Evolutionary conservation across 2,113 vertebrate genomes (phyloP).

Genomic region (Herpailurus yagouaroundi): DNA sequence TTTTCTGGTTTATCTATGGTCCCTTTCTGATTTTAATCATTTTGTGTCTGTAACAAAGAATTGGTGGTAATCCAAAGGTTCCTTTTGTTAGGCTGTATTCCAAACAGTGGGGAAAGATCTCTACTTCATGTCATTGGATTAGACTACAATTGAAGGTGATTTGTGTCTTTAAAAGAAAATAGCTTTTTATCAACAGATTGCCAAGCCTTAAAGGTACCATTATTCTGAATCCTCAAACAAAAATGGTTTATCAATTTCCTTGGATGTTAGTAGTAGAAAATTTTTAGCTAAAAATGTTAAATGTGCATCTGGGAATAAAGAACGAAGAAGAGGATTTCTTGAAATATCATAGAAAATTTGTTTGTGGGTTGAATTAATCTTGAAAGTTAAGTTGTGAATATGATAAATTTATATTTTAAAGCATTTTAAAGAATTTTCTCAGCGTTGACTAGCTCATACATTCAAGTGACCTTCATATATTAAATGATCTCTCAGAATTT

Average conservation of each 20-base stretch:
- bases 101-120: conserved; percentile 35
- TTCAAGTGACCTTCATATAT: background rate
- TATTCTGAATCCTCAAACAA: background rate
- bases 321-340: background rate
- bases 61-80: conserved; percentile 9
- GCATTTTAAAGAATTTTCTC: background rate
- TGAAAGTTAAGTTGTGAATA: background rate
- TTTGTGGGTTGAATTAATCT: background rate
- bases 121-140: background rate
- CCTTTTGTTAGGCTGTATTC: conserved; percentile 25
- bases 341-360: background rate
- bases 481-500: conserved; percentile 1
- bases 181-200: background rate
- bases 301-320: background rate
- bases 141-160: conserved; percentile 31
- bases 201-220: background rate
- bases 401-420: background rate
- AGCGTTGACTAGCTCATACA: background rate
- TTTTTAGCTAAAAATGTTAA: background rate
- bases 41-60: background rate
- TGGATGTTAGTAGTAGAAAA: background rate
- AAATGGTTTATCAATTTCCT: background rate
- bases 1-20: background rate
- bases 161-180: conserved; percentile 30
- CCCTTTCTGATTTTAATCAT: conserved; percentile 11